Base-by-base conservation (phyloP, 2,888 invertebrate genomes). In the Ethmia dodecea region DNA sequence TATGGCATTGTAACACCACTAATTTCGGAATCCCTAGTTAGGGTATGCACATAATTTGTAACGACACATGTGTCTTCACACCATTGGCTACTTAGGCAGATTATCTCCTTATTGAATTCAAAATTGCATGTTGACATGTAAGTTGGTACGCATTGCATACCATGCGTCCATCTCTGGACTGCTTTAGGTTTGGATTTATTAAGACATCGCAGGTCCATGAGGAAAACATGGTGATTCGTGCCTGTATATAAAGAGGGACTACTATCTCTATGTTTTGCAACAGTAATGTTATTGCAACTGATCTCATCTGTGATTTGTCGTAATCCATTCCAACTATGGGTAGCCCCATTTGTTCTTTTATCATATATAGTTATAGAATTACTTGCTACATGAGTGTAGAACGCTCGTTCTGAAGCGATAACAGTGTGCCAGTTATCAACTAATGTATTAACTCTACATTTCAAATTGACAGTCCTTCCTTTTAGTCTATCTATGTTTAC, bases 111-210 rank as follows among this genome's bases (percentile, higher is more conserved):
- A 33, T 65, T 65, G 29, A 53, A 48, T 31, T 78, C 81, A 52
- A 75, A 76, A 35, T 63, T 55, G 13, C 67, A 60, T 12, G 75
- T 57, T 3, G 69, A 55, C 24, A 86, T 72, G 31, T 83, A 77
- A 1, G 86, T 67, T 0, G 89, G 89, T 3, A 78, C 56, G 38
- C 77, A 78, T 45, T 84, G 75, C 60, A 89, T 86, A 3, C 88
- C 86, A 44, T 89, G 89, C 0, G 83, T 88, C 89, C 89, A 90
- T 39, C 89, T 73, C 45, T 86, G 87, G 3, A 83, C 55, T 0
- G 80, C 55, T 43, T 60, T 67, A 0, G 70, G 49, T 28, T 65
- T 63, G 2, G 51, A 49, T 11, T 48, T 54, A 24, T 54, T 53
- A 22, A 46, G 47, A 40, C 59, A 70, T 8, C 86, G 54, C 40